Base-by-base conservation (phyloP, 2,797 vertebrate species). In the Percopsis omiscomaycus region DNA sequence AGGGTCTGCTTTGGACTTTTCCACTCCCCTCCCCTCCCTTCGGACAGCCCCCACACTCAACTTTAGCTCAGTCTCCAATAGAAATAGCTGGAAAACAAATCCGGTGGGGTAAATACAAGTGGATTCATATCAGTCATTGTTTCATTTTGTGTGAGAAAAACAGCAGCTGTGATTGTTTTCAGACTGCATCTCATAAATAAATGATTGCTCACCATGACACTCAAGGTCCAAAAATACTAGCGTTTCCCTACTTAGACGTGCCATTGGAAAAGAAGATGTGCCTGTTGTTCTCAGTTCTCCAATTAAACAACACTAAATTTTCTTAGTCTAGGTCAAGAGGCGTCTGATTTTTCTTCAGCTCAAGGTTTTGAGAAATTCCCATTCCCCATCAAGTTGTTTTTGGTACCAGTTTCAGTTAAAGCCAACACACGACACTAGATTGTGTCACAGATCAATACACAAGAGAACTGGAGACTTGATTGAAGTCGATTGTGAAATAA, bases 281-380 rank as follows among this genome's bases (percentile, higher is more conserved):
- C 8, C 66, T 68, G 69, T 42, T 59, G 53, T 75, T 51, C n/a
- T 60, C 22, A 65, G 59, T 79, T 71, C 75, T 54, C 22, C 10
- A 51, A 51, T 15, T 5, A 15, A 51, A 6, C 4, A 49, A 49
- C 47, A 49, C 3, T 3, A 9, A 49, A 49, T 0, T 42, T 4
- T 42, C 9, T 42, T 42, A 42, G 37, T 42, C 37, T 9, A 42
- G 8, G 37, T 9, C 37, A 42, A 42, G 37, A 42, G 37, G 37
- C 37, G 9, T 5, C 37, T 42, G 37, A 9, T 42, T 42, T 42
- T 42, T 9, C 37, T 42, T 42, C 37, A 42, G 37, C 37, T 42
- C 37, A 42, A 42, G 37, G 37, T 42, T 42, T 42, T 42, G 6
- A 42, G 37, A 42, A 2, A 42, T 42, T 42, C 37, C 9, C 9